A percentile compares a stretch with the other conserved stretches of the same genome.
Conservation (phyloP, 2,113 vertebrate species). For the Apodemus speciosus region DNA sequence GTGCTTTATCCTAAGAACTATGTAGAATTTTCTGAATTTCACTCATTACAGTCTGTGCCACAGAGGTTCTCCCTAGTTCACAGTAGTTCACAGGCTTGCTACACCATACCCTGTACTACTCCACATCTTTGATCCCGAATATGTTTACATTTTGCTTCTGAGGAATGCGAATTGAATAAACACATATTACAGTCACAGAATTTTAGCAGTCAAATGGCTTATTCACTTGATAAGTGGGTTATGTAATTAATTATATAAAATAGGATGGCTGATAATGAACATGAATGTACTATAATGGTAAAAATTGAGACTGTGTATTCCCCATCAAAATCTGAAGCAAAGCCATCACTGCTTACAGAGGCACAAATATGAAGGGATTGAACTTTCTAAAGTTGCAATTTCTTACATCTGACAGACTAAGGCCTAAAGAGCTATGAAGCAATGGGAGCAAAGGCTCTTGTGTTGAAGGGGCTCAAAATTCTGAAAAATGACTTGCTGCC, state of each 20-base stretch:
- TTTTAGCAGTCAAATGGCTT: constrained; percentile 12
- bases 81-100: rapidly evolving
- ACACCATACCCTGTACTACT: neutral
- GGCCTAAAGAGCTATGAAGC: constrained; percentile 62
- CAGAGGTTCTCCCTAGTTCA: neutral
- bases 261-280: constrained; percentile 51
- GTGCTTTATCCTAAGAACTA: neutral
- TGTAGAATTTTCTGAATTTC: neutral
- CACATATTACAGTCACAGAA: neutral
- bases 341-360: neutral
- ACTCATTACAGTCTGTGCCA: rapidly evolving
- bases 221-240: constrained; percentile 44
- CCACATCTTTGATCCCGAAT: neutral
- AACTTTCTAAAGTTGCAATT: neutral
- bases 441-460: constrained; percentile 15
- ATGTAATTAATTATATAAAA: constrained; percentile 59
- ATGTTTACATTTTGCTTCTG: neutral
- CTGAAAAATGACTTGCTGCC: constrained; percentile 75
- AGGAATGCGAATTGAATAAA: neutral
- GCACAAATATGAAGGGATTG: neutral
- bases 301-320: constrained; percentile 39
- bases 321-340: neutral
- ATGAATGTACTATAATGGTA: neutral
- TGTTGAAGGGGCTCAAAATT: constrained; percentile 53
- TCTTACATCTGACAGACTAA: constrained; percentile 24